Base-by-base conservation (phyloP, 2,797 vertebrate species). In the Takifugu ocellatus region DNA sequence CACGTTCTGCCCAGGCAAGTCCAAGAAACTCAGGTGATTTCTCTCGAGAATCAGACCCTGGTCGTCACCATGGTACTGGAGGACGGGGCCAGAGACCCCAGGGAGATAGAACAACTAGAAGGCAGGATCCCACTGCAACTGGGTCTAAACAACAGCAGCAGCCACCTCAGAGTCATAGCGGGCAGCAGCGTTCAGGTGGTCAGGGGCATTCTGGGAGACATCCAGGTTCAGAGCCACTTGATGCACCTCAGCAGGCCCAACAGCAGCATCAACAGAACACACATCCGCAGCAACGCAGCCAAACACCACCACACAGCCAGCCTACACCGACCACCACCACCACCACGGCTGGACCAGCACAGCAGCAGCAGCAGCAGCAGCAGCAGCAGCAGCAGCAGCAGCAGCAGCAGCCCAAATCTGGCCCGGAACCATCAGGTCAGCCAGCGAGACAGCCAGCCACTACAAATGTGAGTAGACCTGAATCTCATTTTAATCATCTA, bases 11-110 rank as follows among this genome's bases (percentile, higher is more conserved):
- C 6, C 89, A 91, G 2, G 88, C 68, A 62, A 89, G 93, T 56
- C 94, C 95, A 0, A 71, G 93, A 12, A 91, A 94, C 36, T 87
- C 93, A 44, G 90, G 90, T 0, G 96, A 98, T 5, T 96, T 96
- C 25, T 90, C 94, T 66, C 93, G 94, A 26, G 92, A 91, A n/a
- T 58, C 92, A 0, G 62, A 90, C 6, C 70, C 91, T 24, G 91
- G 92, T 76, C 95, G 97, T 75, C 94, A 96, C 15, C 90, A 91
- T 7, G 79, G 90, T 50, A 81, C 93, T 2, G 93, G 93, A 57
- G 85, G 92, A 72, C 92, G 96, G 78, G 86, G 89, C 29, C 93
- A 94, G 77, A 84, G 91, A 64, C 92, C 94, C 8, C 78, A 90
- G 0, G 72, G 91, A 75, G 88, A 90, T 50, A 85, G 85, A 0